phyloP scores from a whole-genome alignment of 2,888 invertebrate genomes.

The Eutolmus rufibarbis region DNA sequence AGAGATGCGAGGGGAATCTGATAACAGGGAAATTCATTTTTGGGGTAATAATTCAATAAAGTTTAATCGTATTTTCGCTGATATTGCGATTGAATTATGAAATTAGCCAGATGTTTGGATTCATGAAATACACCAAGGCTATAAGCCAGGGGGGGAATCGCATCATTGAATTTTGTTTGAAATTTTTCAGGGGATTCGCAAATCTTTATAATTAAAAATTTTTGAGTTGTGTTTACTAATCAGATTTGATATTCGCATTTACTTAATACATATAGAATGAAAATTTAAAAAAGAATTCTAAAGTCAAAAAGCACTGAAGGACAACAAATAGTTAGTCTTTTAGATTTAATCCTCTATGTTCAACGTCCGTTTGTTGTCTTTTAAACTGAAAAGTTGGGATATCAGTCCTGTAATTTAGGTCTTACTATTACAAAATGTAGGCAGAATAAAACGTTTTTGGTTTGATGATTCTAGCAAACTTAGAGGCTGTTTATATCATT shows the following conservation, averaged over 20 bases:
- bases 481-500: too few species aligned
- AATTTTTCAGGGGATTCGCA: background rate
- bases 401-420: too few species aligned
- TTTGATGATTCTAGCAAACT: too few species aligned
- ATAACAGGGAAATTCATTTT: background rate
- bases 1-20: background rate
- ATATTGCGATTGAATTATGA: slow-evolving; percentile 2
- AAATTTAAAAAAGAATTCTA: too few species aligned
- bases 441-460: too few species aligned
- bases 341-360: too few species aligned
- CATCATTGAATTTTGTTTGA: background rate
- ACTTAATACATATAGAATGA: background rate
- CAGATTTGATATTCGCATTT: background rate
- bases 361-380: too few species aligned
- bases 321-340: too few species aligned
- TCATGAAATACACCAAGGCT: background rate
- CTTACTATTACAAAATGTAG: too few species aligned
- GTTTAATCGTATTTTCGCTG: background rate
- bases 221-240: background rate
- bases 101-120: slow-evolving; percentile 19
- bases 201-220: background rate
- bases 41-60: slow-evolving; percentile 24
- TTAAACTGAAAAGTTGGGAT: too few species aligned
- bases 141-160: background rate
- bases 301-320: too few species aligned